Base-by-base conservation (phyloP, 2,888 invertebrate species). In the Leptura quadrifasciata region DNA sequence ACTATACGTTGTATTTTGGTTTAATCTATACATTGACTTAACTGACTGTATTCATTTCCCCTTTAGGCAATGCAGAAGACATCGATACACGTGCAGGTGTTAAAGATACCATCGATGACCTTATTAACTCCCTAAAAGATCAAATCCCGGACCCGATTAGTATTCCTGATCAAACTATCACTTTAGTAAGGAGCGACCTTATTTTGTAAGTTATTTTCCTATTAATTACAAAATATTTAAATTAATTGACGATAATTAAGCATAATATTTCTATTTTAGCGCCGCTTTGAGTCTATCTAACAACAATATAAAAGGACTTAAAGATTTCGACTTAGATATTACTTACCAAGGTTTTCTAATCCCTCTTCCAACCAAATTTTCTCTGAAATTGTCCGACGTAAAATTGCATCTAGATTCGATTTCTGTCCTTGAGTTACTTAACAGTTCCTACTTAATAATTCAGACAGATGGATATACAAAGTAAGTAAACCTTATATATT, bases 361-460 rank as follows among this genome's bases (percentile, higher is more conserved):
- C 17, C 24, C 52, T 6, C 52, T 65, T 9, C 65, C 65, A 15
- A 65, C n/a, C 9, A 24, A 6, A 8, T 65, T 65, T 52, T 54
- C 24, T 12, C 6, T 65, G 8, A 65, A 2, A 39, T 4, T 63
- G 1, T 1, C 10, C 15, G 20, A 63, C n/a, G 12, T 39, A 17
- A 17, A 20, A 12, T 20, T 35, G 3, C 21, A 39, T 12, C 12
- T 15, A 9, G 20, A 47, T 47, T 1, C 1, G 1, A 39, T 9
- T 35, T 39, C 18, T 15, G 18, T 20, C 8, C 20, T 9, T 18
- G 39, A 35, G n/a, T 27, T 60, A 15, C 27, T 47, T n/a, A 15
- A 47, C 47, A 5, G 5, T 47, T 15, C n/a, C 2, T 2, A 1
- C 15, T n/a, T 47, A 17, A 47, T 15, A 3, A 17, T n/a, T 47